Evolutionary conservation across 2,888 invertebrate species (phyloP).

Genomic region (Girardia tigrina): DNA sequence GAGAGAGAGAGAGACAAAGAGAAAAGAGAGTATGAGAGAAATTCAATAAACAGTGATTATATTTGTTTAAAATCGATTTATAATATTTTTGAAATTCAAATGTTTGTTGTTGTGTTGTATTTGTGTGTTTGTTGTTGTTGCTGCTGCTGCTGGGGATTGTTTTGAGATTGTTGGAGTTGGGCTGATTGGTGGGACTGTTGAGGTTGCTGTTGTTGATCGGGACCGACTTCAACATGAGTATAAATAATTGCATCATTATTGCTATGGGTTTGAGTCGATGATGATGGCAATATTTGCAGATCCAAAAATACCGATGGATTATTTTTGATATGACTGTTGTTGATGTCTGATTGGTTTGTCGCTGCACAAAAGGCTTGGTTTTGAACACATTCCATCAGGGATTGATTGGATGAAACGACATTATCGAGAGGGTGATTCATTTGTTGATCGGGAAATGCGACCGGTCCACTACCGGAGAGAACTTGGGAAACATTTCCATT

Average conservation of each 20-base stretch:
- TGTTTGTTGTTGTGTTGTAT: not conserved
- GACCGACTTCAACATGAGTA: too few species aligned
- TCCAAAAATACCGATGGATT: too few species aligned
- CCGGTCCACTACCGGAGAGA: not conserved
- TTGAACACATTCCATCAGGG: not conserved
- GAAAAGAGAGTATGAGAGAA: too few species aligned
- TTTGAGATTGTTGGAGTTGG: not conserved
- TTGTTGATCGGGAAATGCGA: not conserved
- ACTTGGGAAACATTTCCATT: not conserved
- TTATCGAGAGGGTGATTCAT: too few species aligned
- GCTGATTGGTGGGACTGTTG: not conserved
- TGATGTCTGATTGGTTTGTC: not conserved
- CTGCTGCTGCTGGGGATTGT: slow-evolving; percentile 7
- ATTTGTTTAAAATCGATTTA: too few species aligned
- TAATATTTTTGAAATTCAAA: too few species aligned
- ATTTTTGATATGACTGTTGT: not conserved
- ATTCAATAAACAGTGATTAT: too few species aligned
- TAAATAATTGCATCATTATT: too few species aligned
- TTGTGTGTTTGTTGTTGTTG: not conserved
- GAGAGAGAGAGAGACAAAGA: too few species aligned
- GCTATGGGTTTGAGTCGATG: too few species aligned
- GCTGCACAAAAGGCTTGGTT: not conserved
- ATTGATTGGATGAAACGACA: not conserved
- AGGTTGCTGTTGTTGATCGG: not conserved
- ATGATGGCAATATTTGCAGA: too few species aligned